Base-by-base conservation (phyloP, 2,888 invertebrate species). In the Synergus gifuensis region DNA sequence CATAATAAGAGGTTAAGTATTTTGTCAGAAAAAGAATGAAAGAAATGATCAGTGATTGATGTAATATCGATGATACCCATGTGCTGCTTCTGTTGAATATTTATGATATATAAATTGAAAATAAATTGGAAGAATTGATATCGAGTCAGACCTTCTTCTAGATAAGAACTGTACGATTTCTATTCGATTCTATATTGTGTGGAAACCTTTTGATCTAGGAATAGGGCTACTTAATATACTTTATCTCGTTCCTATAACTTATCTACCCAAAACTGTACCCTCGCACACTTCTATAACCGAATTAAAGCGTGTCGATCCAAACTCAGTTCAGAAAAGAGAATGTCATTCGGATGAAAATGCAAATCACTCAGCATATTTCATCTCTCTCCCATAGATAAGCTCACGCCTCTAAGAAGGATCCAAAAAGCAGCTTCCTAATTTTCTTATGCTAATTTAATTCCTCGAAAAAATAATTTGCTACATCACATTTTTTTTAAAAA, bases 261-360 rank as follows among this genome's bases (percentile, higher is more conserved):
- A 54, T 54, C 54, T 54, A 54, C 54, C 54, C 54, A 9, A 54
- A 54, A 54, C 14, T n/a, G 16, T 9, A n/a, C n/a, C 54, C 54
- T 54, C 54, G n/a, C 16, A n/a, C 16, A 69, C 46, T 69, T 28
- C 28, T 16, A 28, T 46, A 16, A 67, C 49, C 69, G 28, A 69
- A 69, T 69, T 49, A 49, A 69, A 69, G 49, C 46, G 66, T 66
- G 66, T 76, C 76, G 76, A 58, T 28, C 12, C 40, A 76, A 58
- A 62, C 12, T 54, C 49, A 22, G 62, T 40, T 76, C 44, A 28
- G 76, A 36, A 73, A 67, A 69, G 78, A 73, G 22, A 78, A 73
- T 54, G 78, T 69, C 69, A 78, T 58, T 78, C 42, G 73, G 58
- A 78, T 78, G 78, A 69, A 78, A 78, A 78, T 78, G 40, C 67